These are phyloP conservation scores for Choristoneura fumiferana DNA, from an alignment of 1,140 invertebrate genomes.

Conservation along the genomic window DNA sequence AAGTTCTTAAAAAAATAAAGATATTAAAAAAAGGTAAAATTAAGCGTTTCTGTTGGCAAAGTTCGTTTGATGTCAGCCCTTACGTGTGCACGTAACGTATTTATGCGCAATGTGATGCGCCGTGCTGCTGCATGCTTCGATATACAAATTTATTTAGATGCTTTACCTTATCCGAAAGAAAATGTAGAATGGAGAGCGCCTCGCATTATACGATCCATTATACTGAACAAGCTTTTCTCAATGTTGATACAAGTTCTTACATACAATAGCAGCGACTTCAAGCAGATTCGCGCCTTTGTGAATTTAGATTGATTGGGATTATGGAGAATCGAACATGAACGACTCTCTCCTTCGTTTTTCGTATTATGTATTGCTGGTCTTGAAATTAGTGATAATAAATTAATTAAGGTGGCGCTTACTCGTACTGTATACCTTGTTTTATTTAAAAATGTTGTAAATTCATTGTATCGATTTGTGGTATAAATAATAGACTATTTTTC, in stretches of 20 bases:
- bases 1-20: too few relatives aligned
- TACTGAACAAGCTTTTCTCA: constrained; percentile 5
- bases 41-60: too few relatives aligned
- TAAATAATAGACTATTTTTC: too few relatives aligned
- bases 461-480: too few relatives aligned
- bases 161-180: not conserved
- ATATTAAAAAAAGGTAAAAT: too few relatives aligned
- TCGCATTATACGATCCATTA: not conserved
- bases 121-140: not conserved
- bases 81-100: constrained; percentile 5
- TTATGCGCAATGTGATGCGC: constrained; percentile 11
- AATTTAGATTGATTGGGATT: not conserved
- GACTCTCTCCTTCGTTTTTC: not conserved
- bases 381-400: too few relatives aligned
- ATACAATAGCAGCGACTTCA: too few relatives aligned
- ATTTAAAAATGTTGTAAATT: too few relatives aligned
- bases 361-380: too few relatives aligned
- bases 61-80: not conserved
- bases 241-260: not conserved
- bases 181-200: constrained; percentile 1
- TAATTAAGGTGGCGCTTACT: too few relatives aligned
- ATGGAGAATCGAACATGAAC: not conserved
- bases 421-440: too few relatives aligned
- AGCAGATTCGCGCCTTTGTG: too few relatives aligned
- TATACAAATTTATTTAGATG: constrained; percentile 7